Conservation (phyloP, 2,113 vertebrate genomes). For the Callopanchax toddi region DNA sequence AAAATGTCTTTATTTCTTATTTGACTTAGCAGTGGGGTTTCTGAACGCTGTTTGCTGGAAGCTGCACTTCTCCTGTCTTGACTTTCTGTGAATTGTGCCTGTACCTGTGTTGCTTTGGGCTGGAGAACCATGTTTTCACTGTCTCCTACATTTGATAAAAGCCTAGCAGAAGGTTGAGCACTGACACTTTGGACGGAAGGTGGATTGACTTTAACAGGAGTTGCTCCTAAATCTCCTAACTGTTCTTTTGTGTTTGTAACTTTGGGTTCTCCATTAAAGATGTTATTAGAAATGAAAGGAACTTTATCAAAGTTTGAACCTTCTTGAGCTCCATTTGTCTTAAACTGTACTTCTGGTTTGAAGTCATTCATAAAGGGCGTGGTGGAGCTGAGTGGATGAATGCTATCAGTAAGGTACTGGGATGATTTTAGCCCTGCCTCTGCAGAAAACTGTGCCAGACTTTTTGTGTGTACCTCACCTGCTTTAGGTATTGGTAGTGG, state of each 20-base stretch:
- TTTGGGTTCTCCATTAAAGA: too few relatives aligned
- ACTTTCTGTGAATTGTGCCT: constrained; percentile 8
- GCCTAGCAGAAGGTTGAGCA: constrained; percentile 9
- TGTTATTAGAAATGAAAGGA: not conserved
- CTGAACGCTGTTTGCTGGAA: constrained; percentile 13
- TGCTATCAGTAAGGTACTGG: constrained; percentile 32
- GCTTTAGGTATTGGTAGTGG: constrained; percentile 62
- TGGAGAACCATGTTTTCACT: constrained; percentile 4
- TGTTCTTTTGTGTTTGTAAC: constrained; percentile 25
- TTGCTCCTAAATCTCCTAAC: constrained; percentile 12
- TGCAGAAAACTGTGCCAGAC: constrained; percentile 39
- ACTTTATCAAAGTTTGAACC: constrained; percentile 16
- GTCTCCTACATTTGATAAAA: constrained; percentile 8
- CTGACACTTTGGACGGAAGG: constrained; percentile 2
- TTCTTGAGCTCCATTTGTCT: constrained; percentile 29
- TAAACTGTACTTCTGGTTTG: constrained; percentile 34
- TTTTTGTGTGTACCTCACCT: constrained; percentile 69
- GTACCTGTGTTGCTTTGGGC: not conserved
- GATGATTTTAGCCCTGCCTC: constrained; percentile 32
- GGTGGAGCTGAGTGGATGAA: constrained; percentile 29
- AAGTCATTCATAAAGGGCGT: constrained; percentile 40
- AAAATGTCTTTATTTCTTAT: not conserved
- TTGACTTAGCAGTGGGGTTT: constrained; percentile 1
- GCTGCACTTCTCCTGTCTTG: not conserved
- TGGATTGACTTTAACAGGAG: constrained; percentile 6